phyloP scores from a whole-genome alignment of 1,140 invertebrate genomes.

The Latrodectus geometricus region DNA sequence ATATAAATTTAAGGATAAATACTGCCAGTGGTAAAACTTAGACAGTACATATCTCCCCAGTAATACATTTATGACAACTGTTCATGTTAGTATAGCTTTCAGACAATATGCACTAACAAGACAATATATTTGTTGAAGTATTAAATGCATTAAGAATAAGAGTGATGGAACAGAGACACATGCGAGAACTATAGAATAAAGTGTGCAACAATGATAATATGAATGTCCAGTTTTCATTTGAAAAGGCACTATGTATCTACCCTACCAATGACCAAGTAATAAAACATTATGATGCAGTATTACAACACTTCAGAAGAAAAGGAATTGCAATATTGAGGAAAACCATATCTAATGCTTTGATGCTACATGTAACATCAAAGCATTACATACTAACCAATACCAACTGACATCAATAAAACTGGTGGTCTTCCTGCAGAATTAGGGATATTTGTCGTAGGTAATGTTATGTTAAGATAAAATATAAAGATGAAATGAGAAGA shows the following conservation, averaged over 20 bases:
- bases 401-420: conserved; percentile 56
- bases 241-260: conserved; percentile 60
- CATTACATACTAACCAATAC: conserved; percentile 26
- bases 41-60: too few relatives aligned
- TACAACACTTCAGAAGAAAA: conserved; percentile 41
- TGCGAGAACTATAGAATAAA: conserved; percentile 49
- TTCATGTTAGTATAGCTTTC: conserved; percentile 67
- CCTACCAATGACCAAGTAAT: conserved; percentile 49
- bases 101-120: conserved; percentile 67
- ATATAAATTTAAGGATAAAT: too few relatives aligned
- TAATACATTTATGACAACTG: conserved; percentile 67
- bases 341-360: conserved; percentile 45
- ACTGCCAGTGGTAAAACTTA: too few relatives aligned
- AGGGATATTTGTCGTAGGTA: conserved; percentile 39
- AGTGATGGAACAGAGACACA: conserved; percentile 52
- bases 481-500: conserved; percentile 66
- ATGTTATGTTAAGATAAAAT: conserved; percentile 67
- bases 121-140: conserved; percentile 57
- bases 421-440: conserved; percentile 54
- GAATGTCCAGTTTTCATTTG: conserved; percentile 32
- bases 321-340: conserved; percentile 25
- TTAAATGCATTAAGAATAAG: conserved; percentile 61
- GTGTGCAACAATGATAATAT: conserved; percentile 20
- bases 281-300: conserved; percentile 53
- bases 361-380: conserved; percentile 44